Evolutionary conservation across 2,888 invertebrate genomes (phyloP), one percentile per base, ranked within the genome.

Genomic region (Amphipyra tragopoginis): DNA sequence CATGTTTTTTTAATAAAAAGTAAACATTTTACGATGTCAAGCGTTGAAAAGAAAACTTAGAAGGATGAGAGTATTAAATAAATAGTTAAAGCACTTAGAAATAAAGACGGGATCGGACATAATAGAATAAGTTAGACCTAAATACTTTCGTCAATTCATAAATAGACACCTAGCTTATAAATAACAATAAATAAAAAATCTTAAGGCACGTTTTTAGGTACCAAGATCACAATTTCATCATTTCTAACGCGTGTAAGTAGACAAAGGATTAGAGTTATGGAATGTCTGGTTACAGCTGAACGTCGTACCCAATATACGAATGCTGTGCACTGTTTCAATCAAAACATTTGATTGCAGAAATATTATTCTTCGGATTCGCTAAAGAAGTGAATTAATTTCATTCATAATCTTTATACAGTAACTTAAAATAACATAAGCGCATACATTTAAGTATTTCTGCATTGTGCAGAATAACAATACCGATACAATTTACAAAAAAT

Each of bases 381-480:
- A 88, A 87, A 79, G 84, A 84, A 86, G 79, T 85, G 83, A 82
- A 79, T 77, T 77, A 65, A 72, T 80, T 79, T 77, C 81, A 86
- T 83, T 84, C 86, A 87, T 86, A 79, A 83, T 84, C 83, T 88
- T 87, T 90, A 86, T 90, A 93, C 90, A 93, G 89, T 89, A 85
- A 90, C 86, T 86, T 90, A 90, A 86, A 89, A 85, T 87, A 90
- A 91, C 87, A 93, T 94, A 94, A 94, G 94, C 94, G 94, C 94
- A 94, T 93, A 94, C 92, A 93, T 88, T 91, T 91, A 93, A 93
- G 90, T 94, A 94, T 93, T 94, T 94, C 94, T 88, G 94, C 94
- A 94, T 94, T 94, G 90, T 94, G 94, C 94, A 94, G 94, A 94
- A 94, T 94, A 94, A 94, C 94, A 94, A 93, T 94, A 93, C 92